phyloP scores from a whole-genome alignment of 2,113 vertebrate species.

The Callipepla squamata region DNA sequence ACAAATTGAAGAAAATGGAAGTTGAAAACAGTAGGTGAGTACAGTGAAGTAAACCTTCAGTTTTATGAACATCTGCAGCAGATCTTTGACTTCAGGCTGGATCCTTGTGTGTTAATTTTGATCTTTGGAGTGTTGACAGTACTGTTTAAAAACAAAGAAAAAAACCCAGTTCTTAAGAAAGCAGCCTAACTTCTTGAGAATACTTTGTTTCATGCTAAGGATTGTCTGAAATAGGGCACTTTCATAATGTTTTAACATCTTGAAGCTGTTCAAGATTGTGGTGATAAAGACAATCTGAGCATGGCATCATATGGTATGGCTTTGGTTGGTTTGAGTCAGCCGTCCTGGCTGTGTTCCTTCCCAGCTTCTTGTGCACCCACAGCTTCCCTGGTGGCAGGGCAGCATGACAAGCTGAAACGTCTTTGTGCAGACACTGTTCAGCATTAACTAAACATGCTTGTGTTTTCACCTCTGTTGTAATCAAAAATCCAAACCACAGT shows the following conservation, averaged over 20 bases:
- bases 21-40: constrained; percentile 90
- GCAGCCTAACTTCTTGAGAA: background rate
- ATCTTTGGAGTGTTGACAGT: background rate
- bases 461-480: background rate
- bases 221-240: background rate
- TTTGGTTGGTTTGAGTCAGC: too few relatives aligned
- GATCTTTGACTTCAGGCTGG: background rate
- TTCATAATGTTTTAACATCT: background rate
- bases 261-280: background rate
- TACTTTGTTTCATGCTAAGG: background rate
- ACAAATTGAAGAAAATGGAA: constrained; percentile 87
- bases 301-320: too few relatives aligned
- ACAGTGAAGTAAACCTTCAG: background rate
- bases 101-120: background rate
- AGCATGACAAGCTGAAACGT: too few relatives aligned
- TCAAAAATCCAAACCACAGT: background rate
- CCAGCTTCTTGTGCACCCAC: too few relatives aligned
- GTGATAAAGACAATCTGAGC: too few relatives aligned
- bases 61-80: background rate
- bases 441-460: background rate
- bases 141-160: background rate
- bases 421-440: background rate
- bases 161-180: background rate
- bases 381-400: too few relatives aligned
- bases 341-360: too few relatives aligned